A percentile compares a stretch with the other conserved stretches of the same genome.
Conservation (phyloP, 2,113 vertebrate genomes). For the Chroicocephalus ridibundus region DNA sequence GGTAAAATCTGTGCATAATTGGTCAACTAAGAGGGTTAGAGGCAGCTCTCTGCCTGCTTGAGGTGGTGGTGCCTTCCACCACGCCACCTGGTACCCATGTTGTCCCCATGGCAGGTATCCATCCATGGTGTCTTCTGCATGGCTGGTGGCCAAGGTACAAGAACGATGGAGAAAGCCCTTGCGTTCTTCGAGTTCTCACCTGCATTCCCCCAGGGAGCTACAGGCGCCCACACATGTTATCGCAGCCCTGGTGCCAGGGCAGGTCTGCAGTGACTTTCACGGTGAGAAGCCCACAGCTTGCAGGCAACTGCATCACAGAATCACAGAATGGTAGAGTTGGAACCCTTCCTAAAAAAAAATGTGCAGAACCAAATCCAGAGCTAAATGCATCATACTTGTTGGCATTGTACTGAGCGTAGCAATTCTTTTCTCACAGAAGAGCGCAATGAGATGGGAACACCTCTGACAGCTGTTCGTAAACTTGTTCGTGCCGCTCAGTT, state of each 20-base stretch:
- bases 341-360: background rate
- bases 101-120: background rate
- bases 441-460: background rate
- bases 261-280: background rate
- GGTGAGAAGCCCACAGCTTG: background rate
- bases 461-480: background rate
- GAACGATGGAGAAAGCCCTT: background rate
- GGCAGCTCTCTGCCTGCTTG: background rate
- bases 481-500: background rate
- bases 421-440: background rate
- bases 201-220: background rate
- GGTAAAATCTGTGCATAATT: background rate
- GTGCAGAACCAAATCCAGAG: background rate
- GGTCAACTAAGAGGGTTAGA: background rate
- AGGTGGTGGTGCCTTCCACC: background rate
- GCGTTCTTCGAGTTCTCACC: background rate
- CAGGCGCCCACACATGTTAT: rapidly evolving
- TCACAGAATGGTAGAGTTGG: too few species aligned
- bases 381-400: background rate
- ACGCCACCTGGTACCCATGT: background rate
- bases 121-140: background rate
- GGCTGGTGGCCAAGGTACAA: background rate
- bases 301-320: background rate
- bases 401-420: background rate
- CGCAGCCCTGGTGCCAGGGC: background rate